phyloP scores from a whole-genome alignment of 2,113 vertebrate genomes.

The Psammodynastes pulverulentus region DNA sequence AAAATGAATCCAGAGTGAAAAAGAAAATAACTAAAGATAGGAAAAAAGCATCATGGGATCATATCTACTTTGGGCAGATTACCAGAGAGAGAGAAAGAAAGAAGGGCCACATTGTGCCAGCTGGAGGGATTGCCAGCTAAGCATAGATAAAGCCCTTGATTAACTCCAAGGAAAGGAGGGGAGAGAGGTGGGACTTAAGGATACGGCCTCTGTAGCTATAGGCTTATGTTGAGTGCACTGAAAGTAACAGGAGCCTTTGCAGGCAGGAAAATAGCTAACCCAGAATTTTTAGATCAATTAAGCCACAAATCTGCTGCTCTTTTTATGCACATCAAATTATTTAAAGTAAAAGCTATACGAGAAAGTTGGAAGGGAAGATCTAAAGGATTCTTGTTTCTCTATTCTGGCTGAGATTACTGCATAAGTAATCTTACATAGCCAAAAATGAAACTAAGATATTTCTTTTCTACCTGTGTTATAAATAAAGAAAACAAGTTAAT shows the following conservation, averaged over 20 bases:
- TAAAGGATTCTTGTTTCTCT: not conserved
- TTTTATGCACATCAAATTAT: not conserved
- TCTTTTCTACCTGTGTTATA: not conserved
- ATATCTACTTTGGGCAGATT: not conserved
- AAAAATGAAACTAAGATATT: not conserved
- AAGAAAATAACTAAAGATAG: not conserved
- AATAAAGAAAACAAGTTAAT: not conserved
- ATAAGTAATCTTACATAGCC: not conserved
- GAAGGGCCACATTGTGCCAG: not conserved
- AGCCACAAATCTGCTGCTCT: not conserved
- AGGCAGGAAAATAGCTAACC: not conserved
- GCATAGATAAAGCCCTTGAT: not conserved
- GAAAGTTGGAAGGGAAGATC: not conserved
- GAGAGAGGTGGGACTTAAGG: not conserved
- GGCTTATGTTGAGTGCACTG: not conserved
- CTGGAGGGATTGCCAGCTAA: not conserved
- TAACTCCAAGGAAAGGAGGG: not conserved
- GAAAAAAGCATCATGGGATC: not conserved
- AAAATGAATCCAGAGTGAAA: not conserved
- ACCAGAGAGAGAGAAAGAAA: not conserved
- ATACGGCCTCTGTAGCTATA: not conserved
- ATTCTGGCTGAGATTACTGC: not conserved
- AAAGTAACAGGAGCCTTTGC: not conserved
- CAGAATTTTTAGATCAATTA: not conserved
- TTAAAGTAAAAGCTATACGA: not conserved